These are phyloP conservation scores for Diplazon laetatorius DNA, from an alignment of 2,888 invertebrate genomes.

Conservation along the genomic window DNA sequence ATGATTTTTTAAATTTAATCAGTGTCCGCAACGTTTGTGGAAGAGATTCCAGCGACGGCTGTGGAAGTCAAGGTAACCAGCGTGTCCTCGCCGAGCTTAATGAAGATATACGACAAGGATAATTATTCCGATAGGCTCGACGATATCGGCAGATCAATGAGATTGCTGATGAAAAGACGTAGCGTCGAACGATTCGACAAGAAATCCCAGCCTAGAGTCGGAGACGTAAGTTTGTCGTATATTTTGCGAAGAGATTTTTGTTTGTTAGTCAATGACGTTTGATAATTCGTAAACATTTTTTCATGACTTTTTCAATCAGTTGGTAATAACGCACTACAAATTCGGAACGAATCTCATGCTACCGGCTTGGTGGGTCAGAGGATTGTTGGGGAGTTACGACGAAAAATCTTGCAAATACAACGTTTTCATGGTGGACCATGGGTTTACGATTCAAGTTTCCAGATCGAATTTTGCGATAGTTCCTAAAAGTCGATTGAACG, in stretches of 20 bases:
- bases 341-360: conserved; percentile 42
- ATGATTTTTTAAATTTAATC: neutral
- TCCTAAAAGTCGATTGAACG: conserved; percentile 38
- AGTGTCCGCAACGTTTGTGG: conserved; percentile 10
- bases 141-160: conserved; percentile 63
- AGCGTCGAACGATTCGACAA: neutral
- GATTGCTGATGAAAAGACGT: conserved; percentile 17
- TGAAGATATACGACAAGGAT: conserved; percentile 69
- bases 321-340: conserved; percentile 63
- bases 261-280: too few species aligned
- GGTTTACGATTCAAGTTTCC: conserved; percentile 43
- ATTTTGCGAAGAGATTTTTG: neutral
- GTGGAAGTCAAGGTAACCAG: conserved; percentile 72
- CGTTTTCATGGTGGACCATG: conserved; percentile 67
- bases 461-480: conserved; percentile 59
- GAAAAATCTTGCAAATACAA: conserved; percentile 37
- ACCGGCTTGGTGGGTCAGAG: conserved; percentile 66
- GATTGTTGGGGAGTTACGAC: conserved; percentile 44
- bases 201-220: conserved; percentile 43
- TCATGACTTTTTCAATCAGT: conserved; percentile 44
- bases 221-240: conserved; percentile 65
- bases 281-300: neutral
- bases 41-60: conserved; percentile 64
- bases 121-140: conserved; percentile 52
- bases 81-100: conserved; percentile 72